Conservation (phyloP, 2,113 vertebrate genomes). For the Phycodurus eques region DNA sequence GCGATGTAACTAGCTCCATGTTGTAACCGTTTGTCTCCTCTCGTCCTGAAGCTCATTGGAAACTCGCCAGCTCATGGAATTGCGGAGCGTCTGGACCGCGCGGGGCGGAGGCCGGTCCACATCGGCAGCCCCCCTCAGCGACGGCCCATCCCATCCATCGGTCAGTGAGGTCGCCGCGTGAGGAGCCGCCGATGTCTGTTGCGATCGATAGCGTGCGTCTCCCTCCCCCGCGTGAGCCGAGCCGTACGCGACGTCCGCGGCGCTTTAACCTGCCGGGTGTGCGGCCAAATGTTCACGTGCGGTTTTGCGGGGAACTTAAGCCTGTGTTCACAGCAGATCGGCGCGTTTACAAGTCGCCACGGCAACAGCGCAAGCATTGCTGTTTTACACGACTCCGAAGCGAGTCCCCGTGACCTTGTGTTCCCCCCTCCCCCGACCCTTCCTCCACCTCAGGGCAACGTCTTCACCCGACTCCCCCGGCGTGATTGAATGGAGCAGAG, state of each 20-base stretch:
- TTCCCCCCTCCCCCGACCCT: conserved; percentile 2
- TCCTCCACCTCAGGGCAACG: conserved; percentile 40
- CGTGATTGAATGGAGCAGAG: conserved; percentile 61
- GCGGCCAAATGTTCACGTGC: conserved; percentile 50
- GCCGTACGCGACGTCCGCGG: conserved; percentile 62
- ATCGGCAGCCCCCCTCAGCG: conserved; percentile 78
- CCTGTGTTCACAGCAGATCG: conserved; percentile 45
- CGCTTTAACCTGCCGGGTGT: conserved; percentile 43
- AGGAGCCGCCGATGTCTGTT: conserved; percentile 63
- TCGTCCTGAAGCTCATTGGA: conserved; percentile 86
- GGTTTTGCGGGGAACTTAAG: conserved; percentile 48
- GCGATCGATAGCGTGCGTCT: conserved; percentile 60
- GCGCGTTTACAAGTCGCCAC: conserved; percentile 42
- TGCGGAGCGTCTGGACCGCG: conserved; percentile 79
- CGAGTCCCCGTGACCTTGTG: conserved; percentile 53
- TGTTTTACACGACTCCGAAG: conserved; percentile 76
- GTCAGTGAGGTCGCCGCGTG: conserved; percentile 82
- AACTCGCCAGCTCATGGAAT: conserved; percentile 81
- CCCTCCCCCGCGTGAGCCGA: conserved; percentile 56
- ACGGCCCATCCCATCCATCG: conserved; percentile 84
- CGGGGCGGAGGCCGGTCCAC: conserved; percentile 77
- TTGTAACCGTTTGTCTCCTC: conserved; percentile 65
- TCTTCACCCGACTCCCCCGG: conserved; percentile 61
- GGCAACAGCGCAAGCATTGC: conserved; percentile 68
- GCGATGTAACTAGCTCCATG: neutral